Evolutionary conservation across 2,113 vertebrate genomes (phyloP).

Genomic region (Myrmophylax atrothorax): DNA sequence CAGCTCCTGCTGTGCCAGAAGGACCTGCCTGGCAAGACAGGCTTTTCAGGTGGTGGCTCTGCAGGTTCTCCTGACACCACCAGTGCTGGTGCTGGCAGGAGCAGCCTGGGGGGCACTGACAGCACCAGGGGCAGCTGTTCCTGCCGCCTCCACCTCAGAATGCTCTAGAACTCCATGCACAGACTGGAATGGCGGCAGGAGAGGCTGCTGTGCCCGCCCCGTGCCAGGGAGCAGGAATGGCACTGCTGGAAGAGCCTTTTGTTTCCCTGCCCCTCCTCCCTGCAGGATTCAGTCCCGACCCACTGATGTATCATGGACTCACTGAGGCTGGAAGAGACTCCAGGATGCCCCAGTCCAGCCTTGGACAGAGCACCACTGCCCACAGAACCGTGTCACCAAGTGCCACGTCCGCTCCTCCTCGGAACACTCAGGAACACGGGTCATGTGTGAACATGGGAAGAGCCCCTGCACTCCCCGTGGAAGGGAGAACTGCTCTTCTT

Average conservation of each 20-base stretch:
- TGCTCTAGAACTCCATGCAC: accelerated
- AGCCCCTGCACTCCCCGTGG: background rate
- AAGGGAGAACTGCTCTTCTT: background rate
- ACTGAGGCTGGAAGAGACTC: background rate
- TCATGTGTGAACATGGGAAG: accelerated
- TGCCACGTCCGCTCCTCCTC: accelerated
- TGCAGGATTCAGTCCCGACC: background rate
- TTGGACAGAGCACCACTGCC: background rate
- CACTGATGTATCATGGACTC: background rate
- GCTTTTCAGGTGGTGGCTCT: background rate
- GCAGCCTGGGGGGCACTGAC: background rate
- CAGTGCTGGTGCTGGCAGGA: no score
- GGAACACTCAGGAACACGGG: background rate
- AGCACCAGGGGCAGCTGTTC: background rate
- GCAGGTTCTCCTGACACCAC: background rate
- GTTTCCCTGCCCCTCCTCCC: background rate
- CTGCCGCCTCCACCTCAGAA: accelerated
- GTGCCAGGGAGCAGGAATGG: accelerated
- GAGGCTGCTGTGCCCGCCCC: background rate
- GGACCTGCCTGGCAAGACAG: background rate
- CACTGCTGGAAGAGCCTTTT: background rate
- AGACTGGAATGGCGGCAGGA: background rate
- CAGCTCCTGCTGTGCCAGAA: background rate
- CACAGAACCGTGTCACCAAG: background rate
- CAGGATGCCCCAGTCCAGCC: background rate